Evolutionary conservation across 1,140 invertebrate genomes (phyloP), one percentile per base, ranked within the genome.

Genomic region (Phenacoccus solenopsis): DNA sequence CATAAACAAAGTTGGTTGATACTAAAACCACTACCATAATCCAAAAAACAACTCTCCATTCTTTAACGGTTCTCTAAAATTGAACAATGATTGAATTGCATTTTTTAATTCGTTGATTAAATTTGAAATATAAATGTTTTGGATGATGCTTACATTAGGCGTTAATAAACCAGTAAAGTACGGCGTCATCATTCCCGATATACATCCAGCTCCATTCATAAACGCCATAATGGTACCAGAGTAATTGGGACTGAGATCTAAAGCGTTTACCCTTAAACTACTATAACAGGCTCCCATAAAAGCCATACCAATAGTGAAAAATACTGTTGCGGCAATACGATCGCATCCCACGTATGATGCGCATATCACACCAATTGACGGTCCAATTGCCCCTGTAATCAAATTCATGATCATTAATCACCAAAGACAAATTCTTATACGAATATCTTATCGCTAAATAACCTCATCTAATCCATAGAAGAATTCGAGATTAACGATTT

Each of bases 171-270:
- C 81, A 3, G 81, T 79, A 10, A 83, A 64, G 68, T 77, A 77
- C 5, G 84, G 84, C 67, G 81, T 80, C n/a, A 84, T 69, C 68
- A 84, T 83, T 28, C 88, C 88, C 20, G 87, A 84, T 28, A 93
- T 76, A 0, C 89, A 87, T 0, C 89, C 89, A 49, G 89, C 81
- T 0, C 89, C 90, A 73, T 91, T 91, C 0, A 88, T 85, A 5
- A 92, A 80, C 0, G 88, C 90, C 88, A 90, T 90, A 59, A 91
- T 78, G 0, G 87, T 87, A 70, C 88, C 90, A 5, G 90, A 87
- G 76, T 85, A 91, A 74, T 89, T 88, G 28, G 88, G 86, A 74
- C 88, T 89, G 70, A 93, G 82, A 77, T 92, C 90, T 67, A 91
- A 79, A 1, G 88, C 87, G 75, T 91, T 90, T 10, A 90, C 85